phyloP scores from a whole-genome alignment of 2,888 invertebrate species.

The Tetropium fuscum region DNA sequence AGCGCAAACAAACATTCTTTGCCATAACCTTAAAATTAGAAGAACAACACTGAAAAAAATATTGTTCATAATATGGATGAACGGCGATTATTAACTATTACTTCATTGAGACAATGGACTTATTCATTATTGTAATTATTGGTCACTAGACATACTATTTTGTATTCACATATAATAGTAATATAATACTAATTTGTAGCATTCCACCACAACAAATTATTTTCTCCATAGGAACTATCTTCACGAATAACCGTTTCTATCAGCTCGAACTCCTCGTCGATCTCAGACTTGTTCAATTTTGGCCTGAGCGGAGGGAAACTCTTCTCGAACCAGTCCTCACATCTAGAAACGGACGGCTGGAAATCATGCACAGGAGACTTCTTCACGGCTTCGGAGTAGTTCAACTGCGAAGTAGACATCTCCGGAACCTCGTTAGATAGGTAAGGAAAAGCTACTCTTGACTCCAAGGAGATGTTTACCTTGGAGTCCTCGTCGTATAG shows the following conservation, averaged over 20 bases:
- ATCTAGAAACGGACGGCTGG: background rate
- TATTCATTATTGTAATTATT: no score
- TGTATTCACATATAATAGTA: no score
- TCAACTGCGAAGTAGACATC: slow-evolving; percentile 1
- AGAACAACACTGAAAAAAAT: no score
- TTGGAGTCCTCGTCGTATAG: slow-evolving; percentile 1
- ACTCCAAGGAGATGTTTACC: slow-evolving; percentile 4
- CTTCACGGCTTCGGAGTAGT: slow-evolving; percentile 20
- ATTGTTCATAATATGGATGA: no score
- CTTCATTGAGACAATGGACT: no score
- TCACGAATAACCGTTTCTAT: slow-evolving; percentile 37
- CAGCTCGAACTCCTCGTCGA: slow-evolving; percentile 38
- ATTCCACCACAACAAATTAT: slow-evolving; percentile 33
- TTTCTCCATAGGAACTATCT: slow-evolving; percentile 30
- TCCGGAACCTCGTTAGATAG: slow-evolving; percentile 8
- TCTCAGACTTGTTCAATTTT: slow-evolving; percentile 22
- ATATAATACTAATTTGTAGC: slow-evolving; percentile 17
- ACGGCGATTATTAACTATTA: no score
- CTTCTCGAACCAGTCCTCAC: slow-evolving; percentile 24
- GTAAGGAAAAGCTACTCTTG: slow-evolving; percentile 12
- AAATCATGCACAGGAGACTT: background rate
- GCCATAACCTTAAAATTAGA: no score
- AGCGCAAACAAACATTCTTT: no score
- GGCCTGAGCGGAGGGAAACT: slow-evolving; percentile 23
- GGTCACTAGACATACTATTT: no score